Evolutionary conservation across 2,888 invertebrate species (phyloP).

Genomic region (Clepsis dumicolana): DNA sequence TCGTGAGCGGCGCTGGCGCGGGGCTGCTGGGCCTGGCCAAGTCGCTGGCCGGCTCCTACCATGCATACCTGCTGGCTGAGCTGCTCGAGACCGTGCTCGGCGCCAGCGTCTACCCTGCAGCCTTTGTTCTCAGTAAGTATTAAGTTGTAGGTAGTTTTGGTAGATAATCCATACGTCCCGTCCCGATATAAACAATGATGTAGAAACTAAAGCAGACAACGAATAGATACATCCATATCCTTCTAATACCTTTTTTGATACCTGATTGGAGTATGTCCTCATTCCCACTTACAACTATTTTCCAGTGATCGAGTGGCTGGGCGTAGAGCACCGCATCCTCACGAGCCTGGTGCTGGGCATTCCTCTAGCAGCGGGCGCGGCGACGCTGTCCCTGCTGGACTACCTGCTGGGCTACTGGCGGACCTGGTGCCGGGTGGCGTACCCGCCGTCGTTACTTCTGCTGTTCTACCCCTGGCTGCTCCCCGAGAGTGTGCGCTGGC

Average conservation of each 20-base stretch:
- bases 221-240: no score
- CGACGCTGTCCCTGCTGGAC: conserved; percentile 88
- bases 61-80: conserved; percentile 81
- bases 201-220: no score
- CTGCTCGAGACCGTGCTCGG: conserved; percentile 85
- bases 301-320: conserved; percentile 92
- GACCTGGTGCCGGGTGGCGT: conserved; percentile 88
- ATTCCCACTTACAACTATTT: conserved; percentile 37
- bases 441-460: conserved; percentile 89
- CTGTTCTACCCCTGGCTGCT: conserved; percentile 89
- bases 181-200: no score
- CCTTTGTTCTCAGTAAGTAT: conserved; percentile 86
- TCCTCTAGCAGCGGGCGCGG: conserved; percentile 90
- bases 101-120: conserved; percentile 86
- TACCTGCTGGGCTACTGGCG: conserved; percentile 91
- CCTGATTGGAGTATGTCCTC: no score
- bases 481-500: conserved; percentile 92
- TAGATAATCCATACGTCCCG: background rate
- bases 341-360: conserved; percentile 90
- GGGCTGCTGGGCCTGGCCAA: conserved; percentile 83
- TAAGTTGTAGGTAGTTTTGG: background rate
- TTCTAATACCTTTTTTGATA: no score
- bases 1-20: conserved; percentile 79
- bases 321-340: conserved; percentile 90
- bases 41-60: conserved; percentile 84